Conservation (phyloP, 1,140 invertebrate genomes). For the Zophobas atratus region DNA sequence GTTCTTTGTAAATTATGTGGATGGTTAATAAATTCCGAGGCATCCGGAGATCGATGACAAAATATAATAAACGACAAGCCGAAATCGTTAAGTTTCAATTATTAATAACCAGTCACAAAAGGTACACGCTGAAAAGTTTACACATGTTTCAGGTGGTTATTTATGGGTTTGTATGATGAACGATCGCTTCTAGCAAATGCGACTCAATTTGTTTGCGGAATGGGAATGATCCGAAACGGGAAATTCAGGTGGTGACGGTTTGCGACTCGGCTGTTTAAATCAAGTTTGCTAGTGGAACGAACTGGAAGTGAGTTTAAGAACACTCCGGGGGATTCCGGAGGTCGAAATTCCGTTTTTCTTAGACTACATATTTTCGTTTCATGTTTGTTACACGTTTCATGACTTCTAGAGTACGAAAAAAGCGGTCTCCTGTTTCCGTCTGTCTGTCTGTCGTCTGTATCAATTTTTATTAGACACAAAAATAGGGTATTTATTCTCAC, state of each 20-base stretch:
- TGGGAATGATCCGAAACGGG: neutral
- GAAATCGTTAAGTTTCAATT: slow-evolving; percentile 44
- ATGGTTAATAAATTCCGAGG: slow-evolving; percentile 34
- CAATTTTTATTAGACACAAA: no score
- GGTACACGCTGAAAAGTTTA: slow-evolving; percentile 36
- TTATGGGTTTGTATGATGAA: slow-evolving; percentile 35
- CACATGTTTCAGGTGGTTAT: slow-evolving; percentile 37
- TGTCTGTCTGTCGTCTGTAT: no score
- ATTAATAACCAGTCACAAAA: slow-evolving; percentile 44
- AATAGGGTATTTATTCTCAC: no score
- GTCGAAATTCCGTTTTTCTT: no score
- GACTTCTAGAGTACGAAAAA: no score
- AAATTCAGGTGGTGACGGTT: neutral
- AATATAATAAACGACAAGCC: slow-evolving; percentile 33
- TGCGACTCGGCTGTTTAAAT: no score
- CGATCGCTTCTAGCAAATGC: slow-evolving; percentile 1
- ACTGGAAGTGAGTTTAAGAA: no score
- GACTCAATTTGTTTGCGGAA: neutral
- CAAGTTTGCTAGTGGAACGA: no score
- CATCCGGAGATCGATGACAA: slow-evolving; percentile 34
- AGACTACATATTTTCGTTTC: no score
- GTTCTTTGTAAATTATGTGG: slow-evolving; percentile 21
- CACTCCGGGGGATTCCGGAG: no score
- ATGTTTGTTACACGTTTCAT: no score
- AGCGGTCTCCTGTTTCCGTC: no score